These are phyloP conservation scores for Agrypnia vestita DNA, from an alignment of 1,140 invertebrate species.

Conservation along the genomic window DNA sequence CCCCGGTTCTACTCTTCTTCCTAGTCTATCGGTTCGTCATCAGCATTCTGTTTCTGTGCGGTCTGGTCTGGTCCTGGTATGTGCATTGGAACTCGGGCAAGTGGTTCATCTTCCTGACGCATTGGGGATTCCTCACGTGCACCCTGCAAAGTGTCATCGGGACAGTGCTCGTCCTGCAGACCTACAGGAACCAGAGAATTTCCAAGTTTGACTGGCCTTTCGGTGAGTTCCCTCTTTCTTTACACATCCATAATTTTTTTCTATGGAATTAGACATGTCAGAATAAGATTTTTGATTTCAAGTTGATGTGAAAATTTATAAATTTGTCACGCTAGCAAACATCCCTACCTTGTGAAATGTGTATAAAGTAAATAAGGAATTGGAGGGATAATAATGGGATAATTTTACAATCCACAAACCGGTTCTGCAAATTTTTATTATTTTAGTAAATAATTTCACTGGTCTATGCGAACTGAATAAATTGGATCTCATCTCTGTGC, in stretches of 20 bases:
- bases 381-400: neutral
- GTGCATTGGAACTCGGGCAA: conserved; percentile 64
- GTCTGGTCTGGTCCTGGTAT: conserved; percentile 71
- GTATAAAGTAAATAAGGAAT: neutral
- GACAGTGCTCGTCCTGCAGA: conserved; percentile 66
- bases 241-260: neutral
- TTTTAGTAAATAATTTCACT: too few relatives aligned
- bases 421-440: too few relatives aligned
- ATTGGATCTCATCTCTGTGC: too few relatives aligned
- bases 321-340: too few relatives aligned
- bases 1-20: conserved; percentile 60
- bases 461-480: neutral
- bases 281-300: neutral
- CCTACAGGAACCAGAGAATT: conserved; percentile 62
- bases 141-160: conserved; percentile 71
- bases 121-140: conserved; percentile 78
- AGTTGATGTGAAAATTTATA: neutral
- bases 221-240: conserved; percentile 48
- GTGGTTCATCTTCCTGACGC: conserved; percentile 82
- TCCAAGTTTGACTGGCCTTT: conserved; percentile 60
- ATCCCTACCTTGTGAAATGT: too few relatives aligned
- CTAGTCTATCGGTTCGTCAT: conserved; percentile 74
- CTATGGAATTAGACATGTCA: too few relatives aligned
- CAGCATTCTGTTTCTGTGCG: conserved; percentile 65
- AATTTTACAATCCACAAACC: neutral